phyloP scores from a whole-genome alignment of 2,888 invertebrate species.

The Drosophila parthenogenetica region DNA sequence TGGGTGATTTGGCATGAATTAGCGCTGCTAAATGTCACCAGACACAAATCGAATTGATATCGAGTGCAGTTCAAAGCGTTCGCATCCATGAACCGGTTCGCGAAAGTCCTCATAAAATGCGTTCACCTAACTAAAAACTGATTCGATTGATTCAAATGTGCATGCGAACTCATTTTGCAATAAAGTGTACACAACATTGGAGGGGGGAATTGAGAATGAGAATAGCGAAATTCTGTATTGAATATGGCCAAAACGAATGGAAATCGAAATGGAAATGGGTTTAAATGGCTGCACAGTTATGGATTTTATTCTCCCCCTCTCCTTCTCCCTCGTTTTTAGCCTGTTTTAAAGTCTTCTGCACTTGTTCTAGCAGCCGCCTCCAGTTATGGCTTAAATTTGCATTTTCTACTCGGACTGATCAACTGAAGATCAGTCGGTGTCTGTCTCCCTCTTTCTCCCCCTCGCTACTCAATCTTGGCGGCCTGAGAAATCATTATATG shows the following conservation, averaged over 20 bases:
- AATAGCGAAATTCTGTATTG: constrained; percentile 13
- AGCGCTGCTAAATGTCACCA: constrained; percentile 81
- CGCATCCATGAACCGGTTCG: constrained; percentile 58
- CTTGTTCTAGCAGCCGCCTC: constrained; percentile 73
- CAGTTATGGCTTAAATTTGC: constrained; percentile 46
- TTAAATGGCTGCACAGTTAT: constrained; percentile 56
- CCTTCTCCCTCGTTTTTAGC: not conserved
- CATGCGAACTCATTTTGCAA: constrained; percentile 75
- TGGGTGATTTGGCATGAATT: constrained; percentile 81
- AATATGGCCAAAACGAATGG: constrained; percentile 23
- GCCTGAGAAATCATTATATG: constrained; percentile 67
- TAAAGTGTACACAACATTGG: constrained; percentile 66
- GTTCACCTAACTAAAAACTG: constrained; percentile 30
- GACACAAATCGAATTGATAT: constrained; percentile 53
- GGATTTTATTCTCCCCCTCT: constrained; percentile 1
- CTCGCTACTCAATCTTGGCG: constrained; percentile 4
- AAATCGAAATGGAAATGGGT: constrained; percentile 19
- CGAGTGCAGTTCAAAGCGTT: constrained; percentile 55
- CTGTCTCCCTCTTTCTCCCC: not conserved
- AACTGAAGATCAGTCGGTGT: constrained; percentile 49
- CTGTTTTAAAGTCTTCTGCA: constrained; percentile 49
- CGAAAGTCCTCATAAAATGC: constrained; percentile 54
- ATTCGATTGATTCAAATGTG: constrained; percentile 76
- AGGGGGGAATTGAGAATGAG: constrained; percentile 12
- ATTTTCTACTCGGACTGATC: constrained; percentile 65